These are phyloP conservation scores for Lordiphosa fenestrarum DNA, from an alignment of 2,888 invertebrate species.

Conservation along the genomic window DNA sequence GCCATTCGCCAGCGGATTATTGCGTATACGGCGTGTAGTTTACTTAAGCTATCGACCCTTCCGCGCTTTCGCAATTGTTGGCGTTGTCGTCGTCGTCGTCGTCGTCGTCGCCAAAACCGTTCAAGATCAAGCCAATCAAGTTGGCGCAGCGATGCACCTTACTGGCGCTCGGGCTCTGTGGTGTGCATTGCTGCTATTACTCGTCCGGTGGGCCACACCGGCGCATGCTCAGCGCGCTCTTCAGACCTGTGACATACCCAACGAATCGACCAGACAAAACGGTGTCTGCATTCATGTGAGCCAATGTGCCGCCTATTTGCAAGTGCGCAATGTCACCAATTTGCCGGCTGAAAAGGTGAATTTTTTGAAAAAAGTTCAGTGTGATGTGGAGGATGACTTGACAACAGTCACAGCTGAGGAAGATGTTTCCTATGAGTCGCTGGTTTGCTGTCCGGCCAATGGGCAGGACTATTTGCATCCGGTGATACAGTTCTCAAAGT, in stretches of 20 bases:
- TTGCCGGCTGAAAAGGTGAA: conserved; percentile 75
- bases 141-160: conserved; percentile 33
- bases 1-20: conserved; percentile 4
- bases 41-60: conserved; percentile 3
- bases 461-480: conserved; percentile 75
- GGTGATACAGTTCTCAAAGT: conserved; percentile 71
- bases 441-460: conserved; percentile 77
- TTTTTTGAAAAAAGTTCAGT: conserved; percentile 78
- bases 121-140: conserved; percentile 17
- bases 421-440: conserved; percentile 42
- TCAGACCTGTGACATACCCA: conserved; percentile 78
- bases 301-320: conserved; percentile 74
- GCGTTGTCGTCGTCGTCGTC: conserved; percentile 7
- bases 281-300: conserved; percentile 73
- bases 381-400: conserved; percentile 47
- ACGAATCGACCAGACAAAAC: conserved; percentile 67
- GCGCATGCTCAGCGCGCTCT: conserved; percentile 10
- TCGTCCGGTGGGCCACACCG: conserved; percentile 14
- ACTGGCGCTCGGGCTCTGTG: conserved; percentile 33
- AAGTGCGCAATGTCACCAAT: conserved; percentile 71
- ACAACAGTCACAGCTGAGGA: conserved; percentile 5
- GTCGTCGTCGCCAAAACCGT: conserved; percentile 1
- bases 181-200: conserved; percentile 34
- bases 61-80: conserved; percentile 13
- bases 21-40: neutral